Conservation (phyloP, 2,888 invertebrate genomes). For the Hyposoter dolosus region DNA sequence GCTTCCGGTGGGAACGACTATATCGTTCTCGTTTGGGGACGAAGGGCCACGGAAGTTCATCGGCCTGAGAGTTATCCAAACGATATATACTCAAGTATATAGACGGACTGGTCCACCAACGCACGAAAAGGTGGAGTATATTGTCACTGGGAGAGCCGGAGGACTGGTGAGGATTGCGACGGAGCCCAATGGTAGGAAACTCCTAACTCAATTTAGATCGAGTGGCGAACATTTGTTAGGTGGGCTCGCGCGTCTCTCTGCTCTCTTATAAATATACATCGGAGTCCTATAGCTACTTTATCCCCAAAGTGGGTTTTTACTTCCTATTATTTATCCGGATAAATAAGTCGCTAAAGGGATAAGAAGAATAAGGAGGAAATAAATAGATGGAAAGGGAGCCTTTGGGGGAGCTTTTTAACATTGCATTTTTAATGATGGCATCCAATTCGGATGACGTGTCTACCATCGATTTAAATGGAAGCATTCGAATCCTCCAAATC, state of each 20-base stretch:
- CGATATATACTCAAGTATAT: slow-evolving; percentile 54
- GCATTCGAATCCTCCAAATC: background rate
- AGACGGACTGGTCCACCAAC: slow-evolving; percentile 72
- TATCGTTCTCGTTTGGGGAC: slow-evolving; percentile 69
- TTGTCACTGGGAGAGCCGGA: slow-evolving; percentile 61
- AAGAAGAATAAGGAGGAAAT: slow-evolving; percentile 58
- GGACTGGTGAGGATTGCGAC: slow-evolving; percentile 48
- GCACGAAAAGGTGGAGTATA: slow-evolving; percentile 70
- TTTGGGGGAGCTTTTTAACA: background rate
- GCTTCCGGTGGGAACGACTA: slow-evolving; percentile 31
- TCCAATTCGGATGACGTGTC: slow-evolving; percentile 35
- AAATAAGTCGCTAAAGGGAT: slow-evolving; percentile 78
- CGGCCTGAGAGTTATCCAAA: slow-evolving; percentile 51
- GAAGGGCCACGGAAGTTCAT: slow-evolving; percentile 53
- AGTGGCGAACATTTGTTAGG: slow-evolving; percentile 84
- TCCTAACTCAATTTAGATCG: slow-evolving; percentile 85
- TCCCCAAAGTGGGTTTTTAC: slow-evolving; percentile 79
- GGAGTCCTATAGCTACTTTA: slow-evolving; percentile 72
- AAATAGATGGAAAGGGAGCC: slow-evolving; percentile 42
- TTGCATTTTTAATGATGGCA: slow-evolving; percentile 42
- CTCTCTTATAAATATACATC: slow-evolving; percentile 64
- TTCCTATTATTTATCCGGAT: slow-evolving; percentile 84
- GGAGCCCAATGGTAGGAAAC: slow-evolving; percentile 70
- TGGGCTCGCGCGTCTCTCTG: slow-evolving; percentile 75
- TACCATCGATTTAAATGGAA: slow-evolving; percentile 6